Conservation (phyloP, 30 jellyfish, hydroid and myxozoan genomes). For the Sanderia malayensis region DNA sequence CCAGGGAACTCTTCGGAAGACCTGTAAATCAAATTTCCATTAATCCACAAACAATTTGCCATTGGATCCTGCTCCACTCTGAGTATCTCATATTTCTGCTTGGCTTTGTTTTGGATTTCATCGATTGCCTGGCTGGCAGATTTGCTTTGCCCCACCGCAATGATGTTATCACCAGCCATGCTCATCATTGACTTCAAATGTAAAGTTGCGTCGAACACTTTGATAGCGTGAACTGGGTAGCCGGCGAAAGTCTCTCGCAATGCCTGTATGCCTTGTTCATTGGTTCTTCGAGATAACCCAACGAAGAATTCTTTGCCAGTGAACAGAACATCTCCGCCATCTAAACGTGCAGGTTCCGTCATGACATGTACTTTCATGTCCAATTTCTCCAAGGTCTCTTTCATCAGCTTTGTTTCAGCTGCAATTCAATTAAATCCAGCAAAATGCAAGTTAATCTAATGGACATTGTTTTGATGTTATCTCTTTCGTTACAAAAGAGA, state of each 20-base stretch:
- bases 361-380: constrained; percentile 34
- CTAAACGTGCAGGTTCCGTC: constrained; percentile 78
- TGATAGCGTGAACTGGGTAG: constrained; percentile 76
- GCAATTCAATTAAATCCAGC: neutral
- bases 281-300: constrained; percentile 78
- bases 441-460: too few relatives aligned
- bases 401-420: constrained; percentile 38
- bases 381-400: constrained; percentile 28
- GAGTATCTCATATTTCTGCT: constrained; percentile 28
- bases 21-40: constrained; percentile 70
- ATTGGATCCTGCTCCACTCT: constrained; percentile 68
- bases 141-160: constrained; percentile 55
- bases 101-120: constrained; percentile 56
- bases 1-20: constrained; percentile 68
- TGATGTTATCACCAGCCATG: constrained; percentile 56
- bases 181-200: constrained; percentile 80
- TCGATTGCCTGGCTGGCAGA: constrained; percentile 39
- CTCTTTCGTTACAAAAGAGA: too few relatives aligned
- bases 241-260: constrained; percentile 49
- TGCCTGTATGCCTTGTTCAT: constrained; percentile 49
- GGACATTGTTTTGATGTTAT: too few relatives aligned
- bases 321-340: constrained; percentile 95
- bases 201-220: constrained; percentile 38
- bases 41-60: constrained; percentile 70
- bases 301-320: constrained; percentile 91